Evolutionary conservation across 2,113 vertebrate species (phyloP).

Genomic region (Tenrec ecaudatus): DNA sequence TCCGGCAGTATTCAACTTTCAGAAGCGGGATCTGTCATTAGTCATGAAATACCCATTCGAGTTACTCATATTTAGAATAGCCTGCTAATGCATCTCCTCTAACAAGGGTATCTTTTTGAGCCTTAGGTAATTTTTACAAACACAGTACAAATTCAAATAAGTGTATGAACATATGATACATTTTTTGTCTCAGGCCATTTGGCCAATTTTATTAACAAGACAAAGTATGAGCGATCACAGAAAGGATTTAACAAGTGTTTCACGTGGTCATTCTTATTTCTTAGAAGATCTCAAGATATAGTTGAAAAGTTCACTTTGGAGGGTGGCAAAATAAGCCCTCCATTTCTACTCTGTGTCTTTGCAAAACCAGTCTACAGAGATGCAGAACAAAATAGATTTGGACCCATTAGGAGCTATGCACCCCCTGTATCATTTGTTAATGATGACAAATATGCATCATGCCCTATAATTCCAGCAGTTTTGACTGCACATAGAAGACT

Average conservation of each 20-base stretch:
- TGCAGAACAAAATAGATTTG: conserved; percentile 57
- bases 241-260: conserved; percentile 60
- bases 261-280: conserved; percentile 58
- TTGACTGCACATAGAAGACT: conserved; percentile 41
- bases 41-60: conserved; percentile 61
- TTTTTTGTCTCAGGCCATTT: conserved; percentile 76
- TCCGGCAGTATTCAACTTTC: conserved; percentile 50
- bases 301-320: conserved; percentile 50
- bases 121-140: conserved; percentile 55
- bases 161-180: conserved; percentile 69
- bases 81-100: conserved; percentile 43
- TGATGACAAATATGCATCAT: background rate
- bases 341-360: conserved; percentile 28
- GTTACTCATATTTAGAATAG: conserved; percentile 58
- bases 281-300: conserved; percentile 57
- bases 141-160: conserved; percentile 72
- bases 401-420: background rate
- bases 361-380: background rate
- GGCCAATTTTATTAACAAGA: conserved; percentile 78
- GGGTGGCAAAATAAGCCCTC: conserved; percentile 51
- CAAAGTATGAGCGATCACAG: conserved; percentile 53
- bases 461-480: background rate
- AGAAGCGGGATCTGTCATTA: conserved; percentile 68
- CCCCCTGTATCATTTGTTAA: background rate
- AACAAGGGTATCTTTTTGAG: conserved; percentile 43